Conservation (phyloP, 2,113 vertebrate genomes). For the Thamnaconus septentrionalis region DNA sequence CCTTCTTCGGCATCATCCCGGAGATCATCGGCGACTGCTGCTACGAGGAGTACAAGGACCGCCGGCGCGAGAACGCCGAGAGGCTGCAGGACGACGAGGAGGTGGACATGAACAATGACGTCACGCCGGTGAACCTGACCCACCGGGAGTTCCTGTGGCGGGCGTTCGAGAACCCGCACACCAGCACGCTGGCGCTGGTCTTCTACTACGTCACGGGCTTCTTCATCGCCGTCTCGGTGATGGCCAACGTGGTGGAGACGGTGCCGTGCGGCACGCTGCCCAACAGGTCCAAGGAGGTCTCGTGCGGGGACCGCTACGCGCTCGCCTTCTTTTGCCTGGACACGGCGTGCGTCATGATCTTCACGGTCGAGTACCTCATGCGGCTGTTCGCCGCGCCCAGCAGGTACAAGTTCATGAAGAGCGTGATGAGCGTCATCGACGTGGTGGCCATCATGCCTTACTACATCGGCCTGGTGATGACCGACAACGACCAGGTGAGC, state of each 20-base stretch:
- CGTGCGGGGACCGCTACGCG: conserved; percentile 93
- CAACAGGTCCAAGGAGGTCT: conserved; percentile 85
- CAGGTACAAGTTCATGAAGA: conserved; percentile 95
- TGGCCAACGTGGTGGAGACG: conserved; percentile 97
- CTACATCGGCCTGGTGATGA: conserved; percentile 98
- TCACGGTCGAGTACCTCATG: conserved; percentile 94
- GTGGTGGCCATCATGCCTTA: conserved; percentile 99
- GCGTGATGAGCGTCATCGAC: conserved; percentile 99
- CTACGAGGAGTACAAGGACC: conserved; percentile 99
- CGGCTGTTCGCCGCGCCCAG: conserved; percentile 92
- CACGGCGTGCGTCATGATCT: conserved; percentile 99
- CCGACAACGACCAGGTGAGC: conserved; percentile 98
- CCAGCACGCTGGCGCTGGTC: conserved; percentile 95
- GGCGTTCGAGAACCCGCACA: conserved; percentile 98
- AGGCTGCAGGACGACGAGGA: conserved; percentile 94
- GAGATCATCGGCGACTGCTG: conserved; percentile 99
- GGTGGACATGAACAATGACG: conserved; percentile 81
- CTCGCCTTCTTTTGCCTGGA: conserved; percentile 98
- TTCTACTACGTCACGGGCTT: conserved; percentile 99
- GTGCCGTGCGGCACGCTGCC: conserved; percentile 88
- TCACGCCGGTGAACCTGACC: conserved; percentile 84
- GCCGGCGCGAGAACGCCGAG: conserved; percentile 91
- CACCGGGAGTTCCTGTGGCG: conserved; percentile 92
- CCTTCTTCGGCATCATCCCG: conserved; percentile 97
- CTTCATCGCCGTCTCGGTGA: conserved; percentile 98